phyloP scores from a whole-genome alignment of 2,888 invertebrate species.

The Dicycla oo region DNA sequence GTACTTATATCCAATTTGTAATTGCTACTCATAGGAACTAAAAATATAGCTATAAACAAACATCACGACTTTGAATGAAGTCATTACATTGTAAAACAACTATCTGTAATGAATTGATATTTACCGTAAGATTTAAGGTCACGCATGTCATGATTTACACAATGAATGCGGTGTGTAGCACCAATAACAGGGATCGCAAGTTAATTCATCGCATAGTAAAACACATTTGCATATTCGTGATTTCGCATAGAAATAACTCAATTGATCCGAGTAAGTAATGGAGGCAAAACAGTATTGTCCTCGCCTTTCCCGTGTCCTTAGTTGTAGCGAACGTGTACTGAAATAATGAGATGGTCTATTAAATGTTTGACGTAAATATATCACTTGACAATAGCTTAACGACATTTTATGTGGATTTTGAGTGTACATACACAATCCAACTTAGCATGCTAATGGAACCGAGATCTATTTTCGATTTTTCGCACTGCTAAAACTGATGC shows the following conservation, averaged over 20 bases:
- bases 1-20: not conserved
- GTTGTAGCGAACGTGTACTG: constrained; percentile 83
- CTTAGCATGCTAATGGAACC: constrained; percentile 45
- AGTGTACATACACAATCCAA: constrained; percentile 50
- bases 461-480: constrained; percentile 19
- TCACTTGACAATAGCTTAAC: constrained; percentile 66
- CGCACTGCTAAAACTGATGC: constrained; percentile 12
- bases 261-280: constrained; percentile 72
- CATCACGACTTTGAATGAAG: constrained; percentile 41
- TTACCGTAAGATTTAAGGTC: constrained; percentile 67
- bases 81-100: constrained; percentile 41
- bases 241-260: constrained; percentile 77
- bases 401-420: constrained; percentile 56
- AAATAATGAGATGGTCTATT: constrained; percentile 86
- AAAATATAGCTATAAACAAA: constrained; percentile 12
- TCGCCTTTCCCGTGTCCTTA: constrained; percentile 82
- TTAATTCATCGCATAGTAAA: constrained; percentile 74
- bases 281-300: constrained; percentile 70
- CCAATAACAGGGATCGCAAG: constrained; percentile 74
- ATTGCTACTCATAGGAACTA: not conserved
- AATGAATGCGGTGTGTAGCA: constrained; percentile 70
- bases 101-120: constrained; percentile 55
- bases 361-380: constrained; percentile 85
- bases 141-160: constrained; percentile 64
- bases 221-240: constrained; percentile 79